These are phyloP conservation scores for Drosophila meridiana DNA, from an alignment of 2,888 invertebrate species.

Conservation along the genomic window DNA sequence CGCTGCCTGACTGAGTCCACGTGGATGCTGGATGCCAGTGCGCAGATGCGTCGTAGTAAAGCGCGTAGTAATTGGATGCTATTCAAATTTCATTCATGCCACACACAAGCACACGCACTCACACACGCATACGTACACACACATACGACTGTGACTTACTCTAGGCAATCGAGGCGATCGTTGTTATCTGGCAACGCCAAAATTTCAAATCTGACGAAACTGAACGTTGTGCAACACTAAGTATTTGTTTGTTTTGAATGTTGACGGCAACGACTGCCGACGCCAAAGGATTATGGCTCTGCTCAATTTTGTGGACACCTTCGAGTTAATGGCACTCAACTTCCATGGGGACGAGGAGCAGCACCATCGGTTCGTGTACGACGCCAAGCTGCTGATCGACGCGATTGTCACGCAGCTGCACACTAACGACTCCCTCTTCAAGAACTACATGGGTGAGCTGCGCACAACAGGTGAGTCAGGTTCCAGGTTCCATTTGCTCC, in stretches of 20 bases:
- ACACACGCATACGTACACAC: background rate
- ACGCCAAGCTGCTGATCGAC: conserved; percentile 6
- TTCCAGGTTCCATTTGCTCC: too few species aligned
- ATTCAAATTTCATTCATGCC: conserved; percentile 55
- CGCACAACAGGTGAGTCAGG: conserved; percentile 33
- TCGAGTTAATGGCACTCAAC: conserved; percentile 21
- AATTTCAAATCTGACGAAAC: background rate
- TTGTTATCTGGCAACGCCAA: conserved; percentile 38
- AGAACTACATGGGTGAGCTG: conserved; percentile 12
- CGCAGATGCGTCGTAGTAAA: conserved; percentile 69
- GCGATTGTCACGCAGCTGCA: conserved; percentile 13
- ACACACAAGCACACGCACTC: background rate
- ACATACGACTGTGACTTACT: background rate
- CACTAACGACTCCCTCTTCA: conserved; percentile 20
- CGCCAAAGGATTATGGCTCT: conserved; percentile 5
- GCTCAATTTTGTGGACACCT: conserved; percentile 28
- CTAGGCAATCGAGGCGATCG: conserved; percentile 23
- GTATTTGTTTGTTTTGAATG: background rate
- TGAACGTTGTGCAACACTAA: conserved; percentile 1
- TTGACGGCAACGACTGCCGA: background rate
- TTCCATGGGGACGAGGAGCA: background rate
- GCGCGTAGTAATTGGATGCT: conserved; percentile 69
- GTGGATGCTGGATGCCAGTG: conserved; percentile 65
- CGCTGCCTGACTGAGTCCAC: conserved; percentile 19
- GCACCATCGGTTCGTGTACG: conserved; percentile 35